Evolutionary conservation across 2,113 vertebrate genomes (phyloP).

Genomic region (Alethe castanea): DNA sequence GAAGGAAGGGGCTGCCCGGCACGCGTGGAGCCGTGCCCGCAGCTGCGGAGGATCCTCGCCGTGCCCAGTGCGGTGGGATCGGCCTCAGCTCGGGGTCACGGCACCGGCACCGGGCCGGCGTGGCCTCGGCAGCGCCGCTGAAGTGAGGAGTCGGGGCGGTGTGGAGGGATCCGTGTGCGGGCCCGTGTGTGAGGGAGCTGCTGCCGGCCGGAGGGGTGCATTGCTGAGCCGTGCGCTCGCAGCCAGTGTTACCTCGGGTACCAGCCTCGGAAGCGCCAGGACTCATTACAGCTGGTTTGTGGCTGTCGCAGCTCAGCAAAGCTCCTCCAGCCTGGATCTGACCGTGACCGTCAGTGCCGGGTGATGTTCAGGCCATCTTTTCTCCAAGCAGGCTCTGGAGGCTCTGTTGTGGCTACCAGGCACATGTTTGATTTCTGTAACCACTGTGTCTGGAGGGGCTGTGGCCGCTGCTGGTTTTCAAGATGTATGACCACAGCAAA

Average conservation of each 20-base stretch:
- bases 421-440: background rate
- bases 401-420: background rate
- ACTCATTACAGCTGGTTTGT: accelerated
- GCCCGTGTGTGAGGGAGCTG: accelerated
- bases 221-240: accelerated
- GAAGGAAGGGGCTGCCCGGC: background rate
- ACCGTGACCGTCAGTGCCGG: accelerated
- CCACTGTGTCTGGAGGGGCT: background rate
- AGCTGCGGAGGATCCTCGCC: background rate
- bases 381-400: background rate
- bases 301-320: background rate
- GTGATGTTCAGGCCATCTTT: background rate
- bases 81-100: accelerated
- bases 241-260: accelerated
- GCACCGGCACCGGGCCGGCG: accelerated
- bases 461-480: background rate
- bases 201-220: accelerated
- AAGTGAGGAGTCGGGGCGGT: accelerated
- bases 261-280: accelerated
- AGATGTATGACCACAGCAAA: background rate
- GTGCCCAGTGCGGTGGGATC: accelerated
- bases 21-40: accelerated
- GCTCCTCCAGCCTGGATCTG: background rate
- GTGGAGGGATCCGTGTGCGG: accelerated
- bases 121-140: accelerated